These are phyloP conservation scores for Ophraella communa DNA, from an alignment of 2,888 invertebrate genomes.

Conservation along the genomic window DNA sequence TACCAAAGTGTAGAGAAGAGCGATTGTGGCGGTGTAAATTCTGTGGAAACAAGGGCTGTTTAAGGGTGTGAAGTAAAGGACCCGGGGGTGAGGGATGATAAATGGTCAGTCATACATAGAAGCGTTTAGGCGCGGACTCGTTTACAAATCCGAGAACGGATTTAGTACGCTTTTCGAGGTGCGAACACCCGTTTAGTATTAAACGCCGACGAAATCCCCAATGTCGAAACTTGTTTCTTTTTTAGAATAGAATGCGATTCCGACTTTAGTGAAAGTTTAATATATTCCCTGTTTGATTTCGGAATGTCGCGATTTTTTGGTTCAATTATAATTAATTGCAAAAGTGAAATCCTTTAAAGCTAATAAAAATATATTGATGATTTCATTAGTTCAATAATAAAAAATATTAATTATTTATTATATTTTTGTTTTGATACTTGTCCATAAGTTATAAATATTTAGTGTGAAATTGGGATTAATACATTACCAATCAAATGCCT, in stretches of 20 bases:
- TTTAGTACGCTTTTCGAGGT: conserved; percentile 57
- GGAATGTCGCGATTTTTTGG: conserved; percentile 33
- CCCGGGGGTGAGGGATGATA: conserved; percentile 58
- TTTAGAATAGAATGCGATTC: conserved; percentile 33
- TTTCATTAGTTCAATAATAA: no score
- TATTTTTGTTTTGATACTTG: no score
- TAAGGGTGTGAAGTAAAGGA: conserved; percentile 45
- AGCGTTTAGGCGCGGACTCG: conserved; percentile 58
- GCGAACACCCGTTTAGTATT: conserved; percentile 54
- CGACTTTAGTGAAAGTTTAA: conserved; percentile 39
- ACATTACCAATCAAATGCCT: no score
- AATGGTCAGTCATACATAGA: conserved; percentile 61
- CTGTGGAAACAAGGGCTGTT: conserved; percentile 41
- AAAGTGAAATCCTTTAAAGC: no score
- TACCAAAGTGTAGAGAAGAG: conserved; percentile 17
- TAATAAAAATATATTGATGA: neutral
- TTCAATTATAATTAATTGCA: neutral
- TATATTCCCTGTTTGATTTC: conserved; percentile 44
- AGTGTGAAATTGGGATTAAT: no score
- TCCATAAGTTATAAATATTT: no score
- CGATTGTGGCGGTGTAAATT: conserved; percentile 34
- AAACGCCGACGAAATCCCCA: conserved; percentile 49
- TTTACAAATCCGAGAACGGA: conserved; percentile 55
- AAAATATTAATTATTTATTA: no score
- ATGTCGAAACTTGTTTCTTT: conserved; percentile 45